A percentile compares a stretch with the other conserved stretches of the same genome.
Conservation (phyloP, 2,113 vertebrate species). For the Saguinus midas region DNA sequence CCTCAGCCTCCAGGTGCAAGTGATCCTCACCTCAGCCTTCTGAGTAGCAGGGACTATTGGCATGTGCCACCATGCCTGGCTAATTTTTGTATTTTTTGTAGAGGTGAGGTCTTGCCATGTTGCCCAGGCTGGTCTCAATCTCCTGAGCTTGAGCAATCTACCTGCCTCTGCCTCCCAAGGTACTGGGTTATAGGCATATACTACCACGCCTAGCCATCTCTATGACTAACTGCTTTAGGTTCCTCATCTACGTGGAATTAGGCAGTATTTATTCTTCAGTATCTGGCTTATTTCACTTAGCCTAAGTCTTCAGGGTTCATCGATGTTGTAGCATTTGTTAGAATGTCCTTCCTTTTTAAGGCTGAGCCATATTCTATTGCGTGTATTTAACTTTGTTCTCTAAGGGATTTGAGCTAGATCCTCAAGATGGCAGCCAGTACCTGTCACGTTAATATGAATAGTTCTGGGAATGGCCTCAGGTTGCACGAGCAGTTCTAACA, state of each 20-base stretch:
- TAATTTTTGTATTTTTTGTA: background rate
- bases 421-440: background rate
- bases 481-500: background rate
- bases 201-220: no score
- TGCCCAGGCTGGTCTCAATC: background rate
- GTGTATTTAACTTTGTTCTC: background rate
- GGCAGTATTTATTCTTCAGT: background rate
- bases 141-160: background rate
- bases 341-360: background rate
- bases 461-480: background rate
- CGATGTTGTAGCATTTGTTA: background rate
- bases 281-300: background rate
- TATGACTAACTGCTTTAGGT: background rate
- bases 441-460: background rate
- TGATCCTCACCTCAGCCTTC: background rate
- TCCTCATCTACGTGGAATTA: background rate
- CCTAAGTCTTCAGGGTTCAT: background rate
- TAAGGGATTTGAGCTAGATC: background rate
- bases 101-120: background rate
- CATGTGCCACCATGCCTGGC: background rate
- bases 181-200: background rate
- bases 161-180: background rate
- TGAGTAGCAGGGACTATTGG: background rate
- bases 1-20: background rate
- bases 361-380: background rate